Percentiles rank a stretch among this genome's conserved stretches.
phyloP scores from a whole-genome alignment of 2,888 invertebrate genomes.

The Caenorhabditis wallacei region DNA sequence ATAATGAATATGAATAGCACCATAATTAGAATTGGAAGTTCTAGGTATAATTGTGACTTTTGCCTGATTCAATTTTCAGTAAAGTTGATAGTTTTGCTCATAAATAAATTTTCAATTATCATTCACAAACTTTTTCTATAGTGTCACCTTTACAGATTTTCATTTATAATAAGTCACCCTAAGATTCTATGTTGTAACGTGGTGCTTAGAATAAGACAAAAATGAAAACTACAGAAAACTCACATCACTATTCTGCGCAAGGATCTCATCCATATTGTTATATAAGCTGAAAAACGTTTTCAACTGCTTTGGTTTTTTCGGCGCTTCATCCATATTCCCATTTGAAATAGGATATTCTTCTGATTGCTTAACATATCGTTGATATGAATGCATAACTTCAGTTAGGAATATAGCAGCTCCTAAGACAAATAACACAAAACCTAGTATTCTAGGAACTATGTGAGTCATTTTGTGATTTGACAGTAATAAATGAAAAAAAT shows the following conservation, averaged over 20 bases:
- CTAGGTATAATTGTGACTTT: too few relatives aligned
- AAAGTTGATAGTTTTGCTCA: not conserved
- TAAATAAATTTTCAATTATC: too few relatives aligned
- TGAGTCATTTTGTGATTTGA: constrained; percentile 25
- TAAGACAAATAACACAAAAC: constrained; percentile 41
- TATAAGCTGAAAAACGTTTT: constrained; percentile 58
- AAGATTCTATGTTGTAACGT: too few relatives aligned
- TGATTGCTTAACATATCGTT: constrained; percentile 13
- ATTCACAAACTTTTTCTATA: too few relatives aligned
- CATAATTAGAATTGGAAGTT: too few relatives aligned
- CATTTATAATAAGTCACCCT: too few relatives aligned
- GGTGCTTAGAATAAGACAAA: too few relatives aligned
- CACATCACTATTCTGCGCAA: constrained; percentile 62
- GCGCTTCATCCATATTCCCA: not conserved
- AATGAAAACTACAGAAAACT: constrained; percentile 14
- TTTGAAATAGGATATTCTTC: constrained; percentile 17
- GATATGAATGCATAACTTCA: constrained; percentile 51
- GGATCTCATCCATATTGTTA: constrained; percentile 60
- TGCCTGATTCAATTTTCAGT: too few relatives aligned
- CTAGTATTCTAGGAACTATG: constrained; percentile 38
- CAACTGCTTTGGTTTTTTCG: constrained; percentile 35
- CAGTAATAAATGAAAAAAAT: not conserved
- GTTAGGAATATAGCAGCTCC: constrained; percentile 30
- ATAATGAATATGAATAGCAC: not conserved
- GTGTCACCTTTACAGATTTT: too few relatives aligned